Evolutionary conservation across 2,113 vertebrate genomes (phyloP), one percentile per base, ranked within the genome.

Genomic region (Corvus moneduloides): DNA sequence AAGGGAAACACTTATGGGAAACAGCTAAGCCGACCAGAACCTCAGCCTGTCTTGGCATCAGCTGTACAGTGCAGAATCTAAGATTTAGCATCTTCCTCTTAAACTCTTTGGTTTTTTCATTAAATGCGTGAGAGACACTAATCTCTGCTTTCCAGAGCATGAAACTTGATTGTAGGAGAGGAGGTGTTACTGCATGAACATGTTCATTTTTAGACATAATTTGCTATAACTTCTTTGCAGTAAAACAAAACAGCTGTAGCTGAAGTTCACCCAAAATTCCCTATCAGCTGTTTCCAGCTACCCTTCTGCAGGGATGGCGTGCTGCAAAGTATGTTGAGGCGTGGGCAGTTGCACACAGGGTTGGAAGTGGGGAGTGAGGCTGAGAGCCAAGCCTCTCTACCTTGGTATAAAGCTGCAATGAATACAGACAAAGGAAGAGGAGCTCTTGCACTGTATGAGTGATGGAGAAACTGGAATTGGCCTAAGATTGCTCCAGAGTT

Each of bases 251-350:
- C 94, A 97, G 82, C 78, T 93, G 91, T 85, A 91, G 75, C 75
- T 96, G 84, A 95, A 93, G 78, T 87, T 96, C 62, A 91, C 75
- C 71, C 95, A 80, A 62, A 94, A 93, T 90, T 95, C 68, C 46
- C 0, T 0, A 19, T 76, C 58, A 49, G 51, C 46, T 2, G 3
- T 91, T 94, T 92, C 89, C 71, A 84, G 69, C 71, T 94, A 89
- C 81, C 71, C 71, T 84, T 82, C 49, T 89, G 71, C 71, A 80
- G 62, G 46, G 39, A 58, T 82, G 88, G 67, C 1, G 4, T 94
- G 91, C 77, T 68, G 18, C 32, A 17, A 41, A 89, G 62, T 54
- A 14, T 80, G 75, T 32, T 77, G 51, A 33, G 52, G 27, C 1
- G 0, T 74, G 76, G 91, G 68, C 83, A 93, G 39, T 48, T 89